phyloP scores from a whole-genome alignment of 2,888 invertebrate genomes.

The Maniola hyperantus region DNA sequence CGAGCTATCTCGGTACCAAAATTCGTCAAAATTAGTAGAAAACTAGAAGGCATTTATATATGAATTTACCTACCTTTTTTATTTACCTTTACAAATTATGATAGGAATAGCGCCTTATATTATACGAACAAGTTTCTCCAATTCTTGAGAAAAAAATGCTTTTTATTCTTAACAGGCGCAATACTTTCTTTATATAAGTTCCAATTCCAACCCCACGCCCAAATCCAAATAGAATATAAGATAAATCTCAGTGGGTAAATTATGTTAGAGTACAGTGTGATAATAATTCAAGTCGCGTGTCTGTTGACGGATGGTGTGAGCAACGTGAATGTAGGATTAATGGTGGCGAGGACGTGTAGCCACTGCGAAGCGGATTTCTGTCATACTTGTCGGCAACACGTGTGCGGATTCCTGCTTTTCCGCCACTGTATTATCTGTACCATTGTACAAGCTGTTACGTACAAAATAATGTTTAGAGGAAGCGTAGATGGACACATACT shows the following conservation, averaged over 20 bases:
- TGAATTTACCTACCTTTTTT: too few relatives aligned
- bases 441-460: conserved; percentile 20
- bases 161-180: conserved; percentile 19
- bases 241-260: conserved; percentile 21
- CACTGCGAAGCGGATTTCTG: conserved; percentile 55
- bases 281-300: conserved; percentile 52
- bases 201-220: not conserved
- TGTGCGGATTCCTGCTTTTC: conserved; percentile 34
- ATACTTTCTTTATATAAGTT: not conserved
- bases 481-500: not conserved
- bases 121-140: too few relatives aligned
- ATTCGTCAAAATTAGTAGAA: too few relatives aligned
- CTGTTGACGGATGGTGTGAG: conserved; percentile 54
- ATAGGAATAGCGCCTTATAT: too few relatives aligned
- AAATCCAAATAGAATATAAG: conserved; percentile 17
- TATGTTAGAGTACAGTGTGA: conserved; percentile 45
- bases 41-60: too few relatives aligned
- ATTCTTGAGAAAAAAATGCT: conserved; percentile 1
- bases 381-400: conserved; percentile 57
- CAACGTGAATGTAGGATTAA: conserved; percentile 48
- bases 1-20: too few relatives aligned
- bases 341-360: conserved; percentile 43
- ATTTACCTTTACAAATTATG: too few relatives aligned
- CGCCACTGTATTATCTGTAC: conserved; percentile 28
- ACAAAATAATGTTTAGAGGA: not conserved